Conservation (phyloP, 2,888 invertebrate genomes). For the Phyto melanocephala region DNA sequence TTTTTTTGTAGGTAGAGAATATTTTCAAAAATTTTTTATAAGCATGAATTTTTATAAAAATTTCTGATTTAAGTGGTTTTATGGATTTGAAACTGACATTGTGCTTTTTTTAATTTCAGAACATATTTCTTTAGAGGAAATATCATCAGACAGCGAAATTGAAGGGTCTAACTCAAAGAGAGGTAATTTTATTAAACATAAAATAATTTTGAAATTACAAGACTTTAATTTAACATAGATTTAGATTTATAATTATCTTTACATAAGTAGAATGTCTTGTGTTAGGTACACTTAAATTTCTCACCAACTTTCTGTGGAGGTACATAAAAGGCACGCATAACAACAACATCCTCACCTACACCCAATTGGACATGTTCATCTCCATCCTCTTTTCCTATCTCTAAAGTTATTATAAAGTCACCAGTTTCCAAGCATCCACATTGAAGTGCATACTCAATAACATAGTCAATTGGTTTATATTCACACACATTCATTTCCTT, state of each 20-base stretch:
- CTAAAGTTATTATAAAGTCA: conserved; percentile 75
- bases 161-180: conserved; percentile 67
- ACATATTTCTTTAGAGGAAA: conserved; percentile 83
- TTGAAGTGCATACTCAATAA: conserved; percentile 72
- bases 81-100: no score
- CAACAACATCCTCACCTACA: conserved; percentile 72
- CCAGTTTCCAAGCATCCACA: conserved; percentile 73
- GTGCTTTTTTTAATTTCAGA: conserved; percentile 74
- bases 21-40: no score
- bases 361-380: conserved; percentile 69
- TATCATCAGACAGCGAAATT: conserved; percentile 80
- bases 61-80: no score
- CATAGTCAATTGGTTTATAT: conserved; percentile 71
- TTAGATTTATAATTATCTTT: no score
- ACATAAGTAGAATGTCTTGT: neutral
- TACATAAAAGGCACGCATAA: conserved; percentile 74
- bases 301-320: conserved; percentile 70
- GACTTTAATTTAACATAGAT: no score
- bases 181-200: conserved; percentile 64
- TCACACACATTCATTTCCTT: conserved; percentile 69
- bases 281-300: conserved; percentile 70
- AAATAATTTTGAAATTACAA: no score
- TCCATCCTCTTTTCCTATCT: conserved; percentile 70
- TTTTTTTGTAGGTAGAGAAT: no score
- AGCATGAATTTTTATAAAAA: no score